Base-by-base conservation (phyloP, 2,888 invertebrate species). In the Cetonia aurata region DNA sequence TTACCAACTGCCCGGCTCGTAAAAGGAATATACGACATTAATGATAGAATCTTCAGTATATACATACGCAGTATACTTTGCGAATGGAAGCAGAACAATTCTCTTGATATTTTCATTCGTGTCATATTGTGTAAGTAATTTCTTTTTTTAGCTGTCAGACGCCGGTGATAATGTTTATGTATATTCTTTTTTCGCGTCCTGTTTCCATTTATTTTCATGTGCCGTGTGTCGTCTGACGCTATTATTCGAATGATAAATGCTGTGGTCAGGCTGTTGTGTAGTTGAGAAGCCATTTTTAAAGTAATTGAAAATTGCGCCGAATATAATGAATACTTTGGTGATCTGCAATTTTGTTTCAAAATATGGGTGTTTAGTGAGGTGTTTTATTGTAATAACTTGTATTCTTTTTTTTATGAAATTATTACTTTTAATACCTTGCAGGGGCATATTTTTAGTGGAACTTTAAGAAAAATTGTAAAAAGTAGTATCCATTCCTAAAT, bases 1-100 rank as follows among this genome's bases (percentile, higher is more conserved):
- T 67, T 67, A 57, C 67, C 57, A n/a, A 41, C 19, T 15, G 33
- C 50, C 12, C 15, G 50, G 50, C 62, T 33, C 41, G 50, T 52
- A 65, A 10, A 37, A 37, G 12, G 19, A 52, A 65, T 37, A 48
- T 65, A 37, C 17, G 62, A 65, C 37, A 65, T 37, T 50, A 17
- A 17, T 17, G 52, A 65, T 65, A 65, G 57, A 57, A 33, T 33
- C 13, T 41, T 53, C 53, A 53, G 25, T 53, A 25, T 19, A 9
- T 13, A 55, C 31, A 41, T 12, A 42, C 19, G 42, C 17, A 42
- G 42, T 44, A 41, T 17, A 25, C 19, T 25, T 3, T 25, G 57
- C n/a, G 3, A 42, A 57, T 42, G 42, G 42, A 25, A 57, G 25
- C 4, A 25, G 33, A 17, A 44, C 19, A 57, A 42, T 17, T 42